Percentiles rank a stretch among this genome's conserved stretches.
Evolutionary conservation across 2,888 invertebrate genomes (phyloP).

Genomic region (Phytoseiulus persimilis): DNA sequence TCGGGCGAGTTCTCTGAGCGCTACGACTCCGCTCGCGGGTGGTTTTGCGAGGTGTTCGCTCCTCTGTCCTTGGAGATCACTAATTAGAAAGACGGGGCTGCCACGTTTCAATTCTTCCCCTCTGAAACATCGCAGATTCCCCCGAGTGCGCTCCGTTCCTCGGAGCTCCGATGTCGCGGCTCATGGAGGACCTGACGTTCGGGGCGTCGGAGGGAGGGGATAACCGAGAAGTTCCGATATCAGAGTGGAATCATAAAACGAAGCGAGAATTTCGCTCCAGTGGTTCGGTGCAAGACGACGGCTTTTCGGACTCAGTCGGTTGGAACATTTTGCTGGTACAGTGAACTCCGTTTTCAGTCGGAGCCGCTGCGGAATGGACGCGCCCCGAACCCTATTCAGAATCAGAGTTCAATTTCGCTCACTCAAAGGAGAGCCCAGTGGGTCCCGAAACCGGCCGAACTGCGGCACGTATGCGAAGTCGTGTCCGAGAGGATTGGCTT

Average conservation of each 20-base stretch:
- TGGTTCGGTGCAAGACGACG: not conserved
- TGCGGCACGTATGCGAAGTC: too few relatives aligned
- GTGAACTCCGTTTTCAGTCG: not conserved
- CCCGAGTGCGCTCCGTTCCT: not conserved
- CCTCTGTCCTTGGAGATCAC: not conserved
- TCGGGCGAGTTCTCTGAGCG: too few relatives aligned
- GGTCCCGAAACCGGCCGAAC: not conserved
- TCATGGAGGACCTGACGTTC: not conserved
- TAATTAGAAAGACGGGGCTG: not conserved
- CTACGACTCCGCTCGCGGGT: too few relatives aligned
- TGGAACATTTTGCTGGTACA: not conserved
- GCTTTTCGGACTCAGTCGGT: not conserved
- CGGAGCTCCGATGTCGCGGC: not conserved
- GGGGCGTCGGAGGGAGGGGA: not conserved
- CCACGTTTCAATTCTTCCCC: not conserved
- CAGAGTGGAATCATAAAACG: not conserved
- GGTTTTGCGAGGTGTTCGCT: too few relatives aligned
- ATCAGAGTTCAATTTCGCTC: not conserved
- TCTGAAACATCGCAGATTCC: not conserved
- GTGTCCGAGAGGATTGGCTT: too few relatives aligned
- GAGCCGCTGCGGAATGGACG: not conserved
- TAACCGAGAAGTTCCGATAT: not conserved
- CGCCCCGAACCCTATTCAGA: not conserved
- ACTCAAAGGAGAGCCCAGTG: not conserved
- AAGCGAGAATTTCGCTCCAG: not conserved